Percentiles rank a stretch among this genome's conserved stretches.
These are phyloP conservation scores for Theristicus caerulescens DNA, from an alignment of 2,113 vertebrate species.

Conservation along the genomic window DNA sequence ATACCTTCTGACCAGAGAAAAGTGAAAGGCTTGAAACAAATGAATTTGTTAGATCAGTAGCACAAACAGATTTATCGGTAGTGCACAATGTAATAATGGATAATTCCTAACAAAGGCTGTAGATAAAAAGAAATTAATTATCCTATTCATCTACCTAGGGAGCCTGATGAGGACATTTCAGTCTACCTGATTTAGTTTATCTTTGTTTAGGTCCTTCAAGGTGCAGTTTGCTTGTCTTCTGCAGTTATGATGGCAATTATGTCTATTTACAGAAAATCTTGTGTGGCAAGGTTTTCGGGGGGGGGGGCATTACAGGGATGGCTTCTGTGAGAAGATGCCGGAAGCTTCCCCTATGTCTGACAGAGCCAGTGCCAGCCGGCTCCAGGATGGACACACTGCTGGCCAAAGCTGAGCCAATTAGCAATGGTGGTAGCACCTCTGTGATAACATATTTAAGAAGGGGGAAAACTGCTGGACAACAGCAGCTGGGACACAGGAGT, in stretches of 20 bases:
- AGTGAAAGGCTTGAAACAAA: not conserved
- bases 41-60: not conserved
- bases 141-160: not conserved
- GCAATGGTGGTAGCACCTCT: accelerated
- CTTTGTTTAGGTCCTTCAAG: not conserved
- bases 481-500: not conserved
- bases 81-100: not conserved
- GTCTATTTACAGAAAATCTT: not conserved
- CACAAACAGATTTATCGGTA: not conserved
- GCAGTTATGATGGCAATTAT: not conserved
- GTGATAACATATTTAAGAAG: not conserved
- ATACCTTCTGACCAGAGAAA: not conserved
- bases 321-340: not conserved
- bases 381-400: accelerated
- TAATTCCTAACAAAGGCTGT: not conserved
- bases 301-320: not conserved
- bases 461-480: not conserved
- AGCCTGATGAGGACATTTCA: not conserved
- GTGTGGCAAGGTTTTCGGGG: not conserved
- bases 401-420: accelerated
- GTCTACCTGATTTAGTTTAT: not conserved
- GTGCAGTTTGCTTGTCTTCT: not conserved
- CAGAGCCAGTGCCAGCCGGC: accelerated
- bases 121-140: constrained; percentile 21
- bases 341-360: not conserved